Percentiles rank a stretch among this genome's conserved stretches.
These are phyloP conservation scores for Puffinus mauretanicus DNA, from an alignment of 2,113 vertebrate genomes.

Conservation along the genomic window DNA sequence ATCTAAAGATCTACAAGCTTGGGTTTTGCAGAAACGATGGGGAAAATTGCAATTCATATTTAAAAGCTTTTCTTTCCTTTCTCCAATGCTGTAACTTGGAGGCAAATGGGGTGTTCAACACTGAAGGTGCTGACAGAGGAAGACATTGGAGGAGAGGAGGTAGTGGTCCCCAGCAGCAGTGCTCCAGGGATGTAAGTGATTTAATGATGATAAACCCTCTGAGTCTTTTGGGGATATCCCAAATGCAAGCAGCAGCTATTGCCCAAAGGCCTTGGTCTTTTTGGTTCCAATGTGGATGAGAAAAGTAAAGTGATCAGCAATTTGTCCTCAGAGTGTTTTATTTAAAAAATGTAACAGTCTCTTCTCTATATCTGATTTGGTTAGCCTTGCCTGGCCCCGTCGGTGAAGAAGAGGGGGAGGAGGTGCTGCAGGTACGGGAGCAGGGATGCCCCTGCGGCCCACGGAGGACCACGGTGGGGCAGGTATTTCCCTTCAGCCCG, in stretches of 20 bases:
- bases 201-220: neutral
- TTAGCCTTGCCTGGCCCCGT: neutral
- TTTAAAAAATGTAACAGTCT: neutral
- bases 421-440: neutral
- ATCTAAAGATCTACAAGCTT: neutral
- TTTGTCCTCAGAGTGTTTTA: neutral
- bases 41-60: neutral
- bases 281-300: neutral
- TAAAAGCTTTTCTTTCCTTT: neutral
- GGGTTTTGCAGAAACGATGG: neutral
- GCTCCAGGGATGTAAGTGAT: neutral
- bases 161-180: neutral
- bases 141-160: neutral
- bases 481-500: neutral
- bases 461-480: neutral
- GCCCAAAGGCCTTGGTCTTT: neutral
- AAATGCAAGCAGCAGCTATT: neutral
- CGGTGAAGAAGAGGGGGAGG: neutral
- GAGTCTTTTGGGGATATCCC: neutral
- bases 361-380: neutral
- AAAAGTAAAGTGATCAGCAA: neutral
- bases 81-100: neutral
- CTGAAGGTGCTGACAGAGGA: neutral
- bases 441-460: neutral
- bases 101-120: neutral